Percentiles rank a stretch among this genome's conserved stretches.
phyloP scores from a whole-genome alignment of 2,113 vertebrate genomes.

The Acanthochromis polyacanthus region DNA sequence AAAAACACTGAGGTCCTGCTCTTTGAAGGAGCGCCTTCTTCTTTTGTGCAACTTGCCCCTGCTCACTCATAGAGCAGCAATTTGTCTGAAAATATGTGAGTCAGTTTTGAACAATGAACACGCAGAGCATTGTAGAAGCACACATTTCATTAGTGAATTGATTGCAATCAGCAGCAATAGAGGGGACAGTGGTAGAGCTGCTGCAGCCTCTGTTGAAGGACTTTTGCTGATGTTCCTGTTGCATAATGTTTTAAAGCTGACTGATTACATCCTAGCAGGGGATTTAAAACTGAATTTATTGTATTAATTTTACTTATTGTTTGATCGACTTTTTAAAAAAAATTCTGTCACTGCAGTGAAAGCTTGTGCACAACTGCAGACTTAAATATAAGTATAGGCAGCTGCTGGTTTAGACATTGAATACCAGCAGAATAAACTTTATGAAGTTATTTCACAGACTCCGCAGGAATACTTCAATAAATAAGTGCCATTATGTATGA shows the following conservation, averaged over 20 bases:
- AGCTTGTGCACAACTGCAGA: neutral
- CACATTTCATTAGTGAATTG: neutral
- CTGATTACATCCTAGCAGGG: neutral
- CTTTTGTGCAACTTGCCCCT: neutral
- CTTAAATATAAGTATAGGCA: no score
- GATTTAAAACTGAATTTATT: no score
- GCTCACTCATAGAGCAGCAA: slow-evolving; percentile 10
- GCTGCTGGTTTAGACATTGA: no score
- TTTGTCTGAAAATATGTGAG: neutral
- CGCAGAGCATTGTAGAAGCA: neutral
- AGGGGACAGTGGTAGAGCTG: neutral
- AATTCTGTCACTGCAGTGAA: neutral
- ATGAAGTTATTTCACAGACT: no score
- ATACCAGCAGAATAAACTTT: no score
- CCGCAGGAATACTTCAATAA: no score
- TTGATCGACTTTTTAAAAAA: neutral
- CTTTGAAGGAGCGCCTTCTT: neutral
- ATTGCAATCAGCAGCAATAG: slow-evolving; percentile 9
- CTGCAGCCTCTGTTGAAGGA: neutral
- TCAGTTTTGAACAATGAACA: no score
- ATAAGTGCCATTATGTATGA: no score
- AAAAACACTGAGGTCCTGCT: slow-evolving; percentile 1
- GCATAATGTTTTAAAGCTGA: neutral
- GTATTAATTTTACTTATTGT: neutral
- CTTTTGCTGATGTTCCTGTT: neutral